Evolutionary conservation across 2,113 vertebrate species (phyloP), one percentile per base, ranked within the genome.

Genomic region (Xyliphius kryptos): DNA sequence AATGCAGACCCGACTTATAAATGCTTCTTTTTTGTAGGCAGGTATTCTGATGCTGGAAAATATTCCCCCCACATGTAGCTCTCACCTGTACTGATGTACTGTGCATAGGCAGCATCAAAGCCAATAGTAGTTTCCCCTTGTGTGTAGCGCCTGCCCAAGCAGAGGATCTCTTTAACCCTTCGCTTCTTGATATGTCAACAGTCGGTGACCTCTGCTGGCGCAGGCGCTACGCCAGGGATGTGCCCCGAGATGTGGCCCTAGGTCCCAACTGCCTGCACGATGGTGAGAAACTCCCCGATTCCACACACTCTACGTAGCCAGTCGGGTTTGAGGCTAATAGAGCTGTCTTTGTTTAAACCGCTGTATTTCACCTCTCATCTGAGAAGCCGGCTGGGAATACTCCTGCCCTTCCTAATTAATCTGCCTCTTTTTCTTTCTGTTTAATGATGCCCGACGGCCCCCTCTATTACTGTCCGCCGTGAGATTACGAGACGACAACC

Each of bases 371-470:
- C 60, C 73, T 63, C 67, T 80, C 68, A 60, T 66, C 58, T 70
- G 77, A 67, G 73, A 80, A 69, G 43, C 68, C 72, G 3, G 48
- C 71, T 69, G 52, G 48, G 69, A 62, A 74, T 66, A 71, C 68
- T 75, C 71, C 75, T 80, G 80, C 76, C 73, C 70, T 76, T 77
- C 77, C 63, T 81, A 82, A 84, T 87, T 85, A 84, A 84, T 75
- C 60, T 60, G 80, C 77, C 66, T 82, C 73, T 74, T 78, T 70
- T 67, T 77, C 79, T 78, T 70, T 76, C 71, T 79, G 75, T 87
- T 87, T 79, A 83, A 77, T 76, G 76, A 74, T 57, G 79, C 79
- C 85, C 68, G 19, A 50, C 70, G 61, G 52, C 59, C 52, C 57
- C 69, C 79, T 79, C 70, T 48, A 81, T 87, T 84, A 83, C 76